phyloP scores from a whole-genome alignment of 1,140 invertebrate species.

The Drosophila triauraria region DNA sequence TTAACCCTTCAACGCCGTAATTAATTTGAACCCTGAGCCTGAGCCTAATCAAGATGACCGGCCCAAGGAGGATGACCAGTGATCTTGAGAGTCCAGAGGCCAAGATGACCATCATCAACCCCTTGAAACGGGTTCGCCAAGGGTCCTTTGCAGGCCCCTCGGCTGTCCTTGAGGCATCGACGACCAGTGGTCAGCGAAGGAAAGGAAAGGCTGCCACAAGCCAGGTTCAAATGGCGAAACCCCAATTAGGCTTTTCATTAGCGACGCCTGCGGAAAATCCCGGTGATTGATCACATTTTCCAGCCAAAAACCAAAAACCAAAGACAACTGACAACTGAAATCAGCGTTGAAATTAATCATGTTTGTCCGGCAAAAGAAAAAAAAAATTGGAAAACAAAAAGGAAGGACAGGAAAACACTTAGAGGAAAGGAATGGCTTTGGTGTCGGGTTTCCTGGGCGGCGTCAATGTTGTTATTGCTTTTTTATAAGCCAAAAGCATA shows the following conservation, averaged over 20 bases:
- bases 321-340: slow-evolving; percentile 41
- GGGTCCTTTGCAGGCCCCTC: not conserved
- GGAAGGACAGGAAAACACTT: slow-evolving; percentile 7
- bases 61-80: slow-evolving; percentile 30
- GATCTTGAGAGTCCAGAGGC: slow-evolving; percentile 14
- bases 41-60: slow-evolving; percentile 50
- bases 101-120: slow-evolving; percentile 49
- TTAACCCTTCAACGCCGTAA: slow-evolving; percentile 37
- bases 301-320: not conserved
- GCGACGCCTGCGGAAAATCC: slow-evolving; percentile 37
- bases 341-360: slow-evolving; percentile 73
- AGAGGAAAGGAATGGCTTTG: slow-evolving; percentile 2
- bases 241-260: slow-evolving; percentile 74
- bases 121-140: slow-evolving; percentile 20
- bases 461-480: slow-evolving; percentile 72
- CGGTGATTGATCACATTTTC: slow-evolving; percentile 69
- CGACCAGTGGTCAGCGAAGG: slow-evolving; percentile 53
- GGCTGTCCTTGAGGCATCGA: slow-evolving; percentile 26
- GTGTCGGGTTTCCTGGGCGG: slow-evolving; percentile 38
- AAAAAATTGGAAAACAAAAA: not conserved
- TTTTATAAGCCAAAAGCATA: slow-evolving; percentile 76
- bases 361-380: slow-evolving; percentile 45
- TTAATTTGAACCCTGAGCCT: slow-evolving; percentile 65
- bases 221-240: slow-evolving; percentile 67
- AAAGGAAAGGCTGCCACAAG: not conserved